These are phyloP conservation scores for Arrhopalites spinosus DNA, from an alignment of 2,888 invertebrate species.

Conservation along the genomic window DNA sequence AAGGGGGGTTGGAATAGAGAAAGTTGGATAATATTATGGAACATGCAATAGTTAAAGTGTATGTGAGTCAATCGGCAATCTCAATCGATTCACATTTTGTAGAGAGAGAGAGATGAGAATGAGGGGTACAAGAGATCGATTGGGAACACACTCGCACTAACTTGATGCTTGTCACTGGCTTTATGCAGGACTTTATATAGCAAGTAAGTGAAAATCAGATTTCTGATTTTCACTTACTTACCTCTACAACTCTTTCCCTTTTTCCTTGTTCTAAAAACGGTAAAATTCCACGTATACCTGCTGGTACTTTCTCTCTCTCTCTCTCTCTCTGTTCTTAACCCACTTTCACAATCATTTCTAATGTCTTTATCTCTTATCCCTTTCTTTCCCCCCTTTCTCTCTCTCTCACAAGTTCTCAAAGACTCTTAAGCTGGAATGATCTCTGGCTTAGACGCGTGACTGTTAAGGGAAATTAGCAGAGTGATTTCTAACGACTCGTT, in stretches of 20 bases:
- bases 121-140: constrained; percentile 14
- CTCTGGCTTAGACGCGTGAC: constrained; percentile 3
- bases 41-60: not conserved
- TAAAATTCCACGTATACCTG: not conserved
- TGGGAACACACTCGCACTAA: constrained; percentile 24
- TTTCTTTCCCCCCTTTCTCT: not conserved
- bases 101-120: constrained; percentile 2
- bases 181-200: not conserved
- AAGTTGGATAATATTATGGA: constrained; percentile 3
- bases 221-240: constrained; percentile 25
- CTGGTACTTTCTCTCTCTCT: constrained; percentile 2
- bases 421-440: not conserved
- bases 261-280: not conserved
- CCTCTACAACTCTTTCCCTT: not conserved
- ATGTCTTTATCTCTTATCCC: not conserved
- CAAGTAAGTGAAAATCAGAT: not conserved
- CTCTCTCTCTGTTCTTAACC: not conserved
- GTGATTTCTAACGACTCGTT: constrained; percentile 16
- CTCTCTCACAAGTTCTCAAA: not conserved
- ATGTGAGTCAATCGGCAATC: not conserved
- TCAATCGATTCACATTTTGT: not conserved
- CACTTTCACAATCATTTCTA: not conserved
- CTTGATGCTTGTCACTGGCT: constrained; percentile 34
- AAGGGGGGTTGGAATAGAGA: not conserved
- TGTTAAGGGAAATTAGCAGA: constrained; percentile 22